Evolutionary conservation across 2,888 invertebrate genomes (phyloP).

Genomic region (Stictocephala bisonia): DNA sequence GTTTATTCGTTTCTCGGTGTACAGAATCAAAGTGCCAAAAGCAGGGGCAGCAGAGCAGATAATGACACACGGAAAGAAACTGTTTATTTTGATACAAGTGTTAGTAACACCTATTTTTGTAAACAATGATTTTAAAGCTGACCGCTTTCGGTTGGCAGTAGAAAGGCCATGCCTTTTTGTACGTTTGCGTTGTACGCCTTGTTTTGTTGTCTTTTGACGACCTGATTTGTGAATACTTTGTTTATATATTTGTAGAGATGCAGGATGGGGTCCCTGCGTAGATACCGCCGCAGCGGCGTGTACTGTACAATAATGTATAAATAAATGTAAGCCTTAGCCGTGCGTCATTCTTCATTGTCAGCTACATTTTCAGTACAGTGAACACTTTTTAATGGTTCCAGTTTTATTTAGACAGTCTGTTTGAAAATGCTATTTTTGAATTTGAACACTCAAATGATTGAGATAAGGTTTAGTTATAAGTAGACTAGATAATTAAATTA

Average conservation of each 20-base stretch:
- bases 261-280: neutral
- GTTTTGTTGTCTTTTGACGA: slow-evolving; percentile 46
- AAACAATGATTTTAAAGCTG: slow-evolving; percentile 42
- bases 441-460: slow-evolving; percentile 10
- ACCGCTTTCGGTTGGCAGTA: slow-evolving; percentile 32
- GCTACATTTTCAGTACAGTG: slow-evolving; percentile 17
- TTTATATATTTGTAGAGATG: slow-evolving; percentile 37
- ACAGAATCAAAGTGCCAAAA: slow-evolving; percentile 47
- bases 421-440: slow-evolving; percentile 41
- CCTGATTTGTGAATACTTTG: slow-evolving; percentile 42
- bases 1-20: slow-evolving; percentile 39
- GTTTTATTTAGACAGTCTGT: slow-evolving; percentile 23
- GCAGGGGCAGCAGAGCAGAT: slow-evolving; percentile 3
- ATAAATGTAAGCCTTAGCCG: slow-evolving; percentile 38
- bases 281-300: neutral
- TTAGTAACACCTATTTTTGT: slow-evolving; percentile 45
- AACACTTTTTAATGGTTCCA: slow-evolving; percentile 24
- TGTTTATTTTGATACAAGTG: slow-evolving; percentile 46
- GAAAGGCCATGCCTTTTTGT: slow-evolving; percentile 43
- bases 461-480: slow-evolving; percentile 36
- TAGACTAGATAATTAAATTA: slow-evolving; percentile 32
- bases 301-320: slow-evolving; percentile 38
- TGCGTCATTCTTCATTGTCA: neutral
- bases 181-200: slow-evolving; percentile 44
- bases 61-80: slow-evolving; percentile 17